Base-by-base conservation (phyloP, 2,113 vertebrate species). In the Lamprologus callipterus region DNA sequence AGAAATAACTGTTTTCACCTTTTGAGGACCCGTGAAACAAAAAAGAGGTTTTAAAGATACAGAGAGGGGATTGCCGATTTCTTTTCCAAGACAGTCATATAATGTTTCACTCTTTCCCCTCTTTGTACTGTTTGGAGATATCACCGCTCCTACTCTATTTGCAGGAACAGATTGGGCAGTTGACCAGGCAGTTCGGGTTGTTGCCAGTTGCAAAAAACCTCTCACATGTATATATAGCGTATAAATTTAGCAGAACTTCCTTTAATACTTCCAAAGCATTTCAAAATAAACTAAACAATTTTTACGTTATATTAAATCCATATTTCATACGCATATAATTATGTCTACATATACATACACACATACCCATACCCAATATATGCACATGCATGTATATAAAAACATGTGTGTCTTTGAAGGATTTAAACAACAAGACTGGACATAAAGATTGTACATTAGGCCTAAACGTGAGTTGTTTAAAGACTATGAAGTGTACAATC, bases 71-170 rank as follows among this genome's bases (percentile, higher is more conserved):
- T 49, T 0, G 4, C 17, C 7, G 4, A 13, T 81, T 81, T 21
- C 13, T 75, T 82, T 80, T 88, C 58, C 17, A 85, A 60, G 83
- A 54, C 86, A 93, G 87, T 88, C 89, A 92, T 91, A 86, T 31
- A 9, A 83, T 33, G 45, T 19, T 49, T 78, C 58, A 63, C 23
- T 0, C 47, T 47, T 28, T 5, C 3, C 8, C 12, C 8, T 42
- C 8, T 42, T 9, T 23, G 65, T 4, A 68, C 63, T 40, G 4
- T 23, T 47, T 8, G 63, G 63, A 68, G 63, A 68, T 68, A 68
- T 68, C 63, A 23, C 63, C 12, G 63, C 35, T 68, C 63, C 35
- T 35, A 35, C 33, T 68, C 33, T 70, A 26, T 70, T 45, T 45
- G 13, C 13, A 23, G 37, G 1, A 28, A 17, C 40, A 47, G 9